phyloP scores from a whole-genome alignment of 2,113 vertebrate genomes.

The Lophotis ruficrista region DNA sequence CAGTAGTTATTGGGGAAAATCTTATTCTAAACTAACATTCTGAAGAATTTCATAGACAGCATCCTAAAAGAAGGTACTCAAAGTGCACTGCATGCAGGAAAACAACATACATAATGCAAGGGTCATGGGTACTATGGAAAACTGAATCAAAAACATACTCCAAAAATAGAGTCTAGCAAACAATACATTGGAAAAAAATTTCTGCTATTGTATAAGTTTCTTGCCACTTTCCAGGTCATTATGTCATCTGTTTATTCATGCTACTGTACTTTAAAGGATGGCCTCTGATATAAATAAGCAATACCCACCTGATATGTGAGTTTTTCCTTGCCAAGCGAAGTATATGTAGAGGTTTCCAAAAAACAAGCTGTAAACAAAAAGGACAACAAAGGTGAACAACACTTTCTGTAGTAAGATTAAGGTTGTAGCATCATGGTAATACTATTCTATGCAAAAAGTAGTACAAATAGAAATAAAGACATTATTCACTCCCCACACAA shows the following conservation, averaged over 20 bases:
- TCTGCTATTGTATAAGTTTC: background rate
- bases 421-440: background rate
- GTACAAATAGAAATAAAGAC: background rate
- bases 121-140: background rate
- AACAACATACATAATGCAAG: background rate
- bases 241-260: background rate
- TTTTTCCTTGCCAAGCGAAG: constrained; percentile 92
- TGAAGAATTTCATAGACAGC: background rate
- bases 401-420: background rate
- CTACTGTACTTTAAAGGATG: background rate
- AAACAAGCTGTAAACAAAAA: constrained; percentile 83
- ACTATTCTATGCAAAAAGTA: background rate
- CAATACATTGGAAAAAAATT: background rate
- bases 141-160: background rate
- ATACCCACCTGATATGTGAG: constrained; percentile 87
- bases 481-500: background rate
- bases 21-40: background rate
- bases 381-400: background rate
- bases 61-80: background rate
- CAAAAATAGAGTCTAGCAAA: background rate
- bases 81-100: background rate
- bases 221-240: background rate
- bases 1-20: background rate
- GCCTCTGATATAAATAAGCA: background rate
- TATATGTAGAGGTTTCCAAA: constrained; percentile 98